These are phyloP conservation scores for Acrossocheilus fasciatus DNA, from an alignment of 2,797 vertebrate genomes.

Conservation along the genomic window DNA sequence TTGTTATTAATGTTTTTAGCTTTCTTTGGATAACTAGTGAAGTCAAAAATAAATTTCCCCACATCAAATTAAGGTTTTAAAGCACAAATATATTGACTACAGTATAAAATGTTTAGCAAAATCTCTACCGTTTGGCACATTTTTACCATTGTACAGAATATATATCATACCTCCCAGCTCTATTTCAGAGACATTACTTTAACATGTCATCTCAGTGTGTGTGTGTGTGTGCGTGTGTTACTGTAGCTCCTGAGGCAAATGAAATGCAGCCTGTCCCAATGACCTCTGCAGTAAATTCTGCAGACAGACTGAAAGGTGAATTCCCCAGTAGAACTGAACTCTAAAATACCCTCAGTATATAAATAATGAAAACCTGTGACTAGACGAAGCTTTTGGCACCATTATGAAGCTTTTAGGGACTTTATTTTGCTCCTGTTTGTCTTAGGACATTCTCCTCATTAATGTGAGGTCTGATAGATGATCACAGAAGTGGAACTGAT, in stretches of 20 bases:
- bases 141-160: constrained; percentile 2
- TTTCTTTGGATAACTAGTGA: background rate
- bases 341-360: constrained; percentile 43
- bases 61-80: background rate
- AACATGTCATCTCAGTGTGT: constrained; percentile 3
- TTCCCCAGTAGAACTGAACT: constrained; percentile 31
- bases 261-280: constrained; percentile 52
- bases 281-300: constrained; percentile 57
- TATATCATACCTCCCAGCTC: background rate
- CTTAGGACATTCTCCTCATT: constrained; percentile 33
- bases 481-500: constrained; percentile 31
- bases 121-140: background rate
- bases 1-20: background rate
- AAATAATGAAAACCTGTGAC: constrained; percentile 38
- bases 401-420: constrained; percentile 44
- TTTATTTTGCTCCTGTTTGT: constrained; percentile 38
- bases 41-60: background rate
- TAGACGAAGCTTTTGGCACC: constrained; percentile 33
- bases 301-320: constrained; percentile 31
- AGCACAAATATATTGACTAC: no score
- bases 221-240: constrained; percentile 18
- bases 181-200: constrained; percentile 1
- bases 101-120: constrained; percentile 2
- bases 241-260: constrained; percentile 51
- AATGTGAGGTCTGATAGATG: background rate